Conservation (phyloP, 2,797 vertebrate species). For the Amphiprion clarkii region DNA sequence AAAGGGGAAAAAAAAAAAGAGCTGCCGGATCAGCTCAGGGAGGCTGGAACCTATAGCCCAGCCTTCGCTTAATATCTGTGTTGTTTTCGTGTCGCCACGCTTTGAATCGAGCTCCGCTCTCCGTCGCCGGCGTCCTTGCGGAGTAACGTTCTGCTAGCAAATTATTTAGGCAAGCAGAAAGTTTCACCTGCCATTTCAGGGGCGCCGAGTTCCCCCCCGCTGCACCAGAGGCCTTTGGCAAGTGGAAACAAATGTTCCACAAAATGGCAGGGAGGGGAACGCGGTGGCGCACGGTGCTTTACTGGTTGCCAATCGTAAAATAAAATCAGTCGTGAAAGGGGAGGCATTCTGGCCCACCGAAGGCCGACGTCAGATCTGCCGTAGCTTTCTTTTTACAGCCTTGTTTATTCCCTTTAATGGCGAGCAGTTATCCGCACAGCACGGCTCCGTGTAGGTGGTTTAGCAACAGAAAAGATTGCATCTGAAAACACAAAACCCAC, state of each 20-base stretch:
- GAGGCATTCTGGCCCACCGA: conserved; percentile 76
- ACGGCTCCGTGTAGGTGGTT: conserved; percentile 79
- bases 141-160: conserved; percentile 80
- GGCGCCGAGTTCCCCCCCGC: conserved; percentile 74
- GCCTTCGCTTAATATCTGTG: conserved; percentile 63
- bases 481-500: conserved; percentile 71
- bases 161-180: conserved; percentile 89
- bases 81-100: conserved; percentile 69
- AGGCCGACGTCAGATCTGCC: conserved; percentile 75
- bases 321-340: conserved; percentile 89
- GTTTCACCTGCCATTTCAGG: conserved; percentile 86
- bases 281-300: conserved; percentile 87
- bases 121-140: conserved; percentile 63
- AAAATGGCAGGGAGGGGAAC: conserved; percentile 88
- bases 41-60: conserved; percentile 50
- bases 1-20: conserved; percentile 42
- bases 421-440: conserved; percentile 81
- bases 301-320: conserved; percentile 92
- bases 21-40: conserved; percentile 68
- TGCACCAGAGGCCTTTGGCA: conserved; percentile 83
- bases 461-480: conserved; percentile 85
- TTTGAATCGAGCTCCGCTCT: conserved; percentile 70
- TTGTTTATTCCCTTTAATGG: conserved; percentile 84
- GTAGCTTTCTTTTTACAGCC: conserved; percentile 76
- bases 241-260: conserved; percentile 86